Percentiles rank a stretch among this genome's conserved stretches.
These are phyloP conservation scores for Styela plicata DNA, from an alignment of 23 tunicate species.

Conservation along the genomic window DNA sequence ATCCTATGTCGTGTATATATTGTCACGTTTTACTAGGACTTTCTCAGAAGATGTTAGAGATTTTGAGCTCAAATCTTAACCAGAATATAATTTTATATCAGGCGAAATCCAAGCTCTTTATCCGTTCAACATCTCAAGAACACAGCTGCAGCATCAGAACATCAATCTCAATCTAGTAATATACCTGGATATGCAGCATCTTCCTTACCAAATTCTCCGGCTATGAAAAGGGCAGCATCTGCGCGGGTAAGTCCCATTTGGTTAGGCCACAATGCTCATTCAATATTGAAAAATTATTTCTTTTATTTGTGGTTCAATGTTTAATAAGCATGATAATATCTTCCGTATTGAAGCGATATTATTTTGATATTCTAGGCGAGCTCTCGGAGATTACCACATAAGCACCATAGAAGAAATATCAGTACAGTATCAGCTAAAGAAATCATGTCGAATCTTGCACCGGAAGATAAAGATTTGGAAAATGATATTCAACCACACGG, in stretches of 20 bases:
- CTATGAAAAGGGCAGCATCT: constrained; percentile 2
- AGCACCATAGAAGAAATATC: constrained; percentile 90
- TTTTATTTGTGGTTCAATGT: no score
- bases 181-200: constrained; percentile 9
- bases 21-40: no score
- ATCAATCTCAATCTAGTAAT: neutral
- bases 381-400: constrained; percentile 38
- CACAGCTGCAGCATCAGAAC: neutral
- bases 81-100: no score
- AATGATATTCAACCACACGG: neutral
- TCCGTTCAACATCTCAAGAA: neutral
- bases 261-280: no score
- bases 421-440: constrained; percentile 79
- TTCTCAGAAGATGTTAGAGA: no score
- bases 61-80: no score
- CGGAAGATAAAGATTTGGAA: constrained; percentile 8
- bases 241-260: neutral
- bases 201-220: constrained; percentile 64
- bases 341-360: no score
- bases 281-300: no score
- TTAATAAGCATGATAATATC: no score
- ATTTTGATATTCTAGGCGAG: no score
- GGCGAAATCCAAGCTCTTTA: constrained; percentile 25
- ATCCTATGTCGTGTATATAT: no score
- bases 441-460: constrained; percentile 49